Conservation (phyloP, 1,140 invertebrate genomes). For the Heliconius nattereri region DNA sequence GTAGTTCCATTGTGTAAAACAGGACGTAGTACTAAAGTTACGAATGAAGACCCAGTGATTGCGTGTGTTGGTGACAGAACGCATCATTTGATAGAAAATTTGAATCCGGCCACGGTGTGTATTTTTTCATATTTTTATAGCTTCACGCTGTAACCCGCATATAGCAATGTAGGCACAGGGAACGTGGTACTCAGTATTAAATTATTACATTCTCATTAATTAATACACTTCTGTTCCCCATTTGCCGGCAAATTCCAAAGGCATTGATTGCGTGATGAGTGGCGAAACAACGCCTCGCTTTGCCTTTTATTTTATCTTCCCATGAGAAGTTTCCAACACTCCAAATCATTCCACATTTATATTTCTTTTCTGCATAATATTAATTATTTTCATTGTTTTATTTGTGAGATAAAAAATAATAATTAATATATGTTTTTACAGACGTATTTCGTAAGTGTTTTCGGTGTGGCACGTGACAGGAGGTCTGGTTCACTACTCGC, state of each 20-base stretch:
- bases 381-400: not conserved
- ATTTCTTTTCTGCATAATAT: too few species aligned
- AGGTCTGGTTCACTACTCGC: constrained; percentile 60
- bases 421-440: constrained; percentile 35
- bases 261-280: too few species aligned
- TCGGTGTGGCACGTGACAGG: constrained; percentile 59
- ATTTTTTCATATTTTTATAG: not conserved
- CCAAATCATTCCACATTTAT: too few species aligned
- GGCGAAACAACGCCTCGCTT: too few species aligned
- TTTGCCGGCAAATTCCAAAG: too few species aligned
- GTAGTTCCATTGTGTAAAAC: constrained; percentile 17
- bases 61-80: constrained; percentile 81
- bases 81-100: constrained; percentile 81
- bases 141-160: too few species aligned
- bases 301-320: too few species aligned
- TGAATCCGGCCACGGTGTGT: constrained; percentile 77
- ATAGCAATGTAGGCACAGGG: too few species aligned
- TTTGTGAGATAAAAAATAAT: not conserved
- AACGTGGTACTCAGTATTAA: too few species aligned
- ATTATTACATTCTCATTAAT: too few species aligned
- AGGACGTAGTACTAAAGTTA: constrained; percentile 73
- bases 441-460: constrained; percentile 67
- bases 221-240: too few species aligned
- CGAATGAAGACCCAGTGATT: constrained; percentile 73
- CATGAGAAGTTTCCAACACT: not conserved